Base-by-base conservation (phyloP, 1,140 invertebrate species). In the Panagrolaimus sp. region DNA sequence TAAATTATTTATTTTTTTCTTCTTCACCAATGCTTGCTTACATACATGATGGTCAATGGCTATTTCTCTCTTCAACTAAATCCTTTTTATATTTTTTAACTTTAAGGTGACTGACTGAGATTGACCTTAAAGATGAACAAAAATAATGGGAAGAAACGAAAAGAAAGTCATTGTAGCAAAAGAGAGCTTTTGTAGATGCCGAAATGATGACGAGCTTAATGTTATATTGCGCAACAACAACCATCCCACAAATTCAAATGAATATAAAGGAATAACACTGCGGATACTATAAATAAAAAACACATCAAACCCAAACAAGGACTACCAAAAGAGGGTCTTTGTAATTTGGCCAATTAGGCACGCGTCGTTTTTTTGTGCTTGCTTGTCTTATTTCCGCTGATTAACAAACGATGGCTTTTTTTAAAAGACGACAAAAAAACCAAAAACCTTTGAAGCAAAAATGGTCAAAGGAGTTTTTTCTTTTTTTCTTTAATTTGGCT, bases 281-380 rank as follows among this genome's bases (percentile, higher is more conserved):
- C 32, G 32, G 32, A 38, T 38, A 38, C 32, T 38, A 38, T 38
- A 4, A 4, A 4, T 38, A 38, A 38, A 38, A 38, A 38, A 38
- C n/a, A 38, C 32, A 38, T 38, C n/a, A n/a, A 38, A 38, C 2
- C 32, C 2, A 38, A 38, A 38, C 32, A 38, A 38, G 32, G 32
- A 58, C 52, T 58, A 26, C 52, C 21, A 58, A 58, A 52, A 58
- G 52, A 17, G 8, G 15, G 15, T 58, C 17, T 28, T 58, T 58
- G 52, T 58, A 58, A 58, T 58, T 58, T 58, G 52, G 52, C 52
- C 52, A 58, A 58, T 58, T 58, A 58, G 52, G 17, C 21, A 58
- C 28, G 52, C 28, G 21, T 21, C 21, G 21, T 28, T 58, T 58
- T 58, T 58, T 58, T 28, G 52, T 58, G 52, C 10, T 15, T 24